Conservation (phyloP, 1,140 invertebrate species). For the Pseudomyrmex gracilis region DNA sequence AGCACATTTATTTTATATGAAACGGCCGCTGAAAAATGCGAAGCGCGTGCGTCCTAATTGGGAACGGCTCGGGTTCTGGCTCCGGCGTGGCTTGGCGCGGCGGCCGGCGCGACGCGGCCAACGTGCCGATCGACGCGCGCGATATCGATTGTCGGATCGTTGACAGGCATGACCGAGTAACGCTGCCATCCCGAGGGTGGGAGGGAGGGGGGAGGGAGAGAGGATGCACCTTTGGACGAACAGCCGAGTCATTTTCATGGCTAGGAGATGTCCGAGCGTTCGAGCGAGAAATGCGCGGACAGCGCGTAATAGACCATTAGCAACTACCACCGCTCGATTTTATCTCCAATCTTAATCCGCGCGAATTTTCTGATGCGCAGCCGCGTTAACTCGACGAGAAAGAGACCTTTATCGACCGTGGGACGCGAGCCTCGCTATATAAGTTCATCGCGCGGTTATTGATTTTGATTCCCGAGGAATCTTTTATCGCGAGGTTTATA, state of each 20-base stretch:
- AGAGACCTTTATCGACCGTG: constrained; percentile 26
- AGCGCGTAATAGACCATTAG: constrained; percentile 55
- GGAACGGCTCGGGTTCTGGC: constrained; percentile 57
- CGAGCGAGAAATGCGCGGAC: constrained; percentile 26
- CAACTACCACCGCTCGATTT: constrained; percentile 34
- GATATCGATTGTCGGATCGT: constrained; percentile 67
- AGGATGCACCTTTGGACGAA: background rate
- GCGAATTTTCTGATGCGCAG: constrained; percentile 29
- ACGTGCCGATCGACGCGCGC: constrained; percentile 63
- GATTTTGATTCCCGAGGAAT: constrained; percentile 20
- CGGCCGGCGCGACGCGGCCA: constrained; percentile 26
- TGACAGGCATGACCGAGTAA: constrained; percentile 70
- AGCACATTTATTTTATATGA: constrained; percentile 75
- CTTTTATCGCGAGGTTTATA: background rate
- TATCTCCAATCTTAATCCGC: constrained; percentile 59
- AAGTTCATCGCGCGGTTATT: constrained; percentile 35
- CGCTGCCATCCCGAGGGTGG: constrained; percentile 65
- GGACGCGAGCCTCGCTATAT: background rate
- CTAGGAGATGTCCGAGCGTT: constrained; percentile 7
- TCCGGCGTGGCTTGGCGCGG: background rate
- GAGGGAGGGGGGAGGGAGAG: no score
- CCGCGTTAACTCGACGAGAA: constrained; percentile 30
- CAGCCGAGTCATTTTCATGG: constrained; percentile 50
- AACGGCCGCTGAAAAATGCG: constrained; percentile 67
- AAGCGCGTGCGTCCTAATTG: constrained; percentile 75